Evolutionary conservation across 2,888 invertebrate species (phyloP).

Genomic region (Rutpela maculata): DNA sequence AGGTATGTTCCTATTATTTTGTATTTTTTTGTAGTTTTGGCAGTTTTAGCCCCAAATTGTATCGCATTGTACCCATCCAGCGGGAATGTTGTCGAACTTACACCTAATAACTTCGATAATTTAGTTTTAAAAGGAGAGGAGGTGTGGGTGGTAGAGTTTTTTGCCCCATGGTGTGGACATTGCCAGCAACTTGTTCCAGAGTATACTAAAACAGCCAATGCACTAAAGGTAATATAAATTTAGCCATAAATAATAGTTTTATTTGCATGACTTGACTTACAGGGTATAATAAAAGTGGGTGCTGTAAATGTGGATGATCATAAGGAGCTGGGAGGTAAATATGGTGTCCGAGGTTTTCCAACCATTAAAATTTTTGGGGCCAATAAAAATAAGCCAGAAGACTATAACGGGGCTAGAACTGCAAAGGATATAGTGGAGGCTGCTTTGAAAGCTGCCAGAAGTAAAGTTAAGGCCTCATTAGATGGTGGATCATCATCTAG

Average conservation of each 20-base stretch:
- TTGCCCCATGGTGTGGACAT: constrained; percentile 97
- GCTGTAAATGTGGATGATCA: constrained; percentile 95
- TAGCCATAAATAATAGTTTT: not conserved
- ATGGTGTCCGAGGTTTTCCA: constrained; percentile 93
- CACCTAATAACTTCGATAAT: constrained; percentile 90
- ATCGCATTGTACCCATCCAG: constrained; percentile 80
- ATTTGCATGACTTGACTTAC: constrained; percentile 57
- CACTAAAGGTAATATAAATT: constrained; percentile 83
- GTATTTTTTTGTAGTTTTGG: constrained; percentile 58
- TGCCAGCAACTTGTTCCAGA: constrained; percentile 94
- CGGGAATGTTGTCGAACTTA: constrained; percentile 90
- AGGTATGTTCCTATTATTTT: not conserved
- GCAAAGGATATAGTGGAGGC: constrained; percentile 92
- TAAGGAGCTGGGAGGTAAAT: constrained; percentile 86
- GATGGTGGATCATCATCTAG: constrained; percentile 73
- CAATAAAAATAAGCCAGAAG: constrained; percentile 88
- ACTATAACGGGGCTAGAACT: constrained; percentile 89
- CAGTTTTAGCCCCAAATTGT: constrained; percentile 66
- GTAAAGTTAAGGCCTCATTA: constrained; percentile 84
- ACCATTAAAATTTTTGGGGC: constrained; percentile 95
- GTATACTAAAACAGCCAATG: constrained; percentile 94
- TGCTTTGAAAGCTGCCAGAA: constrained; percentile 85
- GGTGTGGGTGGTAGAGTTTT: constrained; percentile 97
- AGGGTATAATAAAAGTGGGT: constrained; percentile 96
- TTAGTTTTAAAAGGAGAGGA: constrained; percentile 89